phyloP scores from a whole-genome alignment of 1,140 invertebrate species.

The Apis cerana region DNA sequence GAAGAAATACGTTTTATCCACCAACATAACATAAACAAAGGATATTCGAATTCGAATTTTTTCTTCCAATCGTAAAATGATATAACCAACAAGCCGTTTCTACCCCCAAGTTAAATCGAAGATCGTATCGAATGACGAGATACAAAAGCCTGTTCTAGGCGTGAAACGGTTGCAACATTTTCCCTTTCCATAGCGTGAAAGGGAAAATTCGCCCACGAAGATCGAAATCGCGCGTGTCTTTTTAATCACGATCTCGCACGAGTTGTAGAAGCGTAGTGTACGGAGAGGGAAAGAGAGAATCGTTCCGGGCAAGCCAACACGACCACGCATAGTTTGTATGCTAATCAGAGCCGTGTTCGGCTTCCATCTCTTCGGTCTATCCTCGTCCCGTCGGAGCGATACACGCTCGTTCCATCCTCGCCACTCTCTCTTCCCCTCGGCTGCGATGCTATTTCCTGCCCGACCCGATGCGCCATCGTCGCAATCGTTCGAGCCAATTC shows the following conservation, averaged over 20 bases:
- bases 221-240: constrained; percentile 5
- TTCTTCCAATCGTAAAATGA: too few species aligned
- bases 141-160: too few species aligned
- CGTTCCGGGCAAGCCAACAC: constrained; percentile 58
- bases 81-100: too few species aligned
- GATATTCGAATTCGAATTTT: not conserved
- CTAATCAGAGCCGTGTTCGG: constrained; percentile 71
- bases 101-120: too few species aligned
- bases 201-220: not conserved
- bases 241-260: constrained; percentile 14
- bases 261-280: not conserved
- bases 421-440: not conserved
- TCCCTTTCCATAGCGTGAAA: not conserved
- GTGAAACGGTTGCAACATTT: too few species aligned
- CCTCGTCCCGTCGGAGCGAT: constrained; percentile 4
- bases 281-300: not conserved
- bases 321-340: constrained; percentile 71
- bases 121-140: too few species aligned
- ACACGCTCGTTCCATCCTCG: constrained; percentile 25
- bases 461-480: constrained; percentile 49
- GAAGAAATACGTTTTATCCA: not conserved
- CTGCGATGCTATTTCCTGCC: constrained; percentile 47
- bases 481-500: constrained; percentile 16
- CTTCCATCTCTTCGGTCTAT: constrained; percentile 50
- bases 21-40: too few species aligned